A percentile compares a stretch with the other conserved stretches of the same genome.
phyloP scores from a whole-genome alignment of 2,888 invertebrate species.

The Litoditis marina region DNA sequence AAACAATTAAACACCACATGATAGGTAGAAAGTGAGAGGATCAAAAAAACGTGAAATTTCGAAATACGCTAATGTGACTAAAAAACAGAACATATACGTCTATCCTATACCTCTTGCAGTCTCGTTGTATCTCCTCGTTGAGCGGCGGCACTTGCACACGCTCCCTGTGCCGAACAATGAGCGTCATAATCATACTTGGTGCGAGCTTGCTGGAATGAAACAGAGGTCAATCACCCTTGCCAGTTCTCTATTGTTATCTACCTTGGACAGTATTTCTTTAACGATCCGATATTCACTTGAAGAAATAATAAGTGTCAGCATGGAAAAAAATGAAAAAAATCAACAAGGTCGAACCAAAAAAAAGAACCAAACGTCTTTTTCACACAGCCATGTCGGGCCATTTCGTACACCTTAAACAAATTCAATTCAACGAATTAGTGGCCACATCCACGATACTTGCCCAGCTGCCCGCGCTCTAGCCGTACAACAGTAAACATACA shows the following conservation, averaged over 20 bases:
- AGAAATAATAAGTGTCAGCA: too few relatives aligned
- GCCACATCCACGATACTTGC: too few relatives aligned
- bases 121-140: slow-evolving; percentile 32
- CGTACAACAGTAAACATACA: too few relatives aligned
- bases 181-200: slow-evolving; percentile 29
- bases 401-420: slow-evolving; percentile 22
- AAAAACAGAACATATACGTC: not conserved
- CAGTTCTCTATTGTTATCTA: slow-evolving; percentile 38
- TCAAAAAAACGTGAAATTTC: not conserved
- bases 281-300: too few relatives aligned
- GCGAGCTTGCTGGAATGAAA: slow-evolving; percentile 34
- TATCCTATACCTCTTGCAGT: slow-evolving; percentile 22
- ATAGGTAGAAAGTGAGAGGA: not conserved
- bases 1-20: not conserved
- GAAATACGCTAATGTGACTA: not conserved
- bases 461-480: too few relatives aligned
- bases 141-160: slow-evolving; percentile 37
- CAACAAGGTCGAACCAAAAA: slow-evolving; percentile 32
- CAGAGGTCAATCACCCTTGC: too few relatives aligned
- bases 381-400: slow-evolving; percentile 37
- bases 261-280: too few relatives aligned
- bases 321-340: too few relatives aligned
- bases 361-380: slow-evolving; percentile 30
- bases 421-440: not conserved
- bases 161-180: slow-evolving; percentile 27